These are phyloP conservation scores for Spondyliosoma cantharus DNA, from an alignment of 2,797 vertebrate species.

Conservation along the genomic window DNA sequence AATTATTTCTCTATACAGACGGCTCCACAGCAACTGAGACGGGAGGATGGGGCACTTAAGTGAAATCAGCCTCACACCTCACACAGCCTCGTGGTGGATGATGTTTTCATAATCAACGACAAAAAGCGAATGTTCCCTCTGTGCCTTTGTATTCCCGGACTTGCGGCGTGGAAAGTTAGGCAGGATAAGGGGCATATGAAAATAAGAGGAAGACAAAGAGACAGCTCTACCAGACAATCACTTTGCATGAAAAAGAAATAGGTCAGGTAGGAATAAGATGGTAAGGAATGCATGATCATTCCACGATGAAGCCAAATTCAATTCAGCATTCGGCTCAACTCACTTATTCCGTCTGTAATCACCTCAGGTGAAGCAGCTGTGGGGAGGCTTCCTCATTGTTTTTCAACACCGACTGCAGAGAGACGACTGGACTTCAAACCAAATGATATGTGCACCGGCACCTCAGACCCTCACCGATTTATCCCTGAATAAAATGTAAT, in stretches of 20 bases:
- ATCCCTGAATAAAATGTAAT: background rate
- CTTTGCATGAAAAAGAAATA: constrained; percentile 64
- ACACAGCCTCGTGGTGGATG: background rate
- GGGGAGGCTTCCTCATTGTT: constrained; percentile 36
- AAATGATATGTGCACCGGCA: background rate
- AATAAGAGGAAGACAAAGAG: constrained; percentile 30
- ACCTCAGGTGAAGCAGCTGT: constrained; percentile 63
- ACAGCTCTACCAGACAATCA: constrained; percentile 43
- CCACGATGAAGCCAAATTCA: constrained; percentile 37
- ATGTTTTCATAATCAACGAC: background rate
- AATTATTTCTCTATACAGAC: constrained; percentile 33
- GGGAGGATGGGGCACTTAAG: no score
- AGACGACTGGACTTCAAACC: constrained; percentile 28
- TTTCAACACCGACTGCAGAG: constrained; percentile 18
- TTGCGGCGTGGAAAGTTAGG: constrained; percentile 20
- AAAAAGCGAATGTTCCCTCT: background rate
- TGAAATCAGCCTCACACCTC: background rate
- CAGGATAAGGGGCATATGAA: constrained; percentile 9
- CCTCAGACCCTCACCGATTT: constrained; percentile 4
- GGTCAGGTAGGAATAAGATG: constrained; percentile 64
- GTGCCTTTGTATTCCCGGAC: constrained; percentile 19
- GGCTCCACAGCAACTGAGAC: constrained; percentile 13
- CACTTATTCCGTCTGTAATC: constrained; percentile 42
- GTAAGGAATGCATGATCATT: constrained; percentile 60
- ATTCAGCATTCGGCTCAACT: constrained; percentile 46